A percentile compares a stretch with the other conserved stretches of the same genome.
Evolutionary conservation across 2,888 invertebrate genomes (phyloP).

Genomic region (Hypomecis punctinalis): DNA sequence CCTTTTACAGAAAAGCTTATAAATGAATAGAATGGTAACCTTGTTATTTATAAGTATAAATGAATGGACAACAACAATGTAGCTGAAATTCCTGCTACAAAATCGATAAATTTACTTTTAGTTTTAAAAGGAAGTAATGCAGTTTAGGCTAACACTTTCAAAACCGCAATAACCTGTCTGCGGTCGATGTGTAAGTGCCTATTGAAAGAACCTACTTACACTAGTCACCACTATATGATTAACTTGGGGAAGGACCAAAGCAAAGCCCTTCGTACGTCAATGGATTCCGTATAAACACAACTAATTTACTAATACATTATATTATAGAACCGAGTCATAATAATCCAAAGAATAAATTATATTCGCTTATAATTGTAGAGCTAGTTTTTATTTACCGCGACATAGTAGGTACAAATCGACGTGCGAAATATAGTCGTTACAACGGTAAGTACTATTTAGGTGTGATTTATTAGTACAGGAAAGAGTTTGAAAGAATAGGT

Average conservation of each 20-base stretch:
- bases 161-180: conserved; percentile 14
- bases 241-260: conserved; percentile 40
- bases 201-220: neutral
- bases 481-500: neutral
- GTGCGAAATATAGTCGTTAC: neutral
- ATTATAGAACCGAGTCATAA: conserved; percentile 6
- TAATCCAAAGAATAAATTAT: neutral
- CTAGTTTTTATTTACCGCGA: neutral
- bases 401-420: conserved; percentile 4
- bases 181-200: conserved; percentile 14
- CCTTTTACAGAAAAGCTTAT: no score
- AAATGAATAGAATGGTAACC: no score
- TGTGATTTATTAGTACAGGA: conserved; percentile 19
- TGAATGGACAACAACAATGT: no score
- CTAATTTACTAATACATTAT: conserved; percentile 1
- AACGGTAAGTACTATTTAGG: conserved; percentile 8
- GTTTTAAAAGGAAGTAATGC: neutral
- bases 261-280: conserved; percentile 38
- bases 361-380: no score
- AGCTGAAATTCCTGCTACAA: no score
- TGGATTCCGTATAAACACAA: conserved; percentile 29
- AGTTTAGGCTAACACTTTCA: conserved; percentile 5
- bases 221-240: conserved; percentile 27
- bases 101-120: neutral
- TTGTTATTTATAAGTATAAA: no score